Percentiles rank a stretch among this genome's conserved stretches.
phyloP scores from a whole-genome alignment of 2,888 invertebrate species.

The Stenodera caucasica region DNA sequence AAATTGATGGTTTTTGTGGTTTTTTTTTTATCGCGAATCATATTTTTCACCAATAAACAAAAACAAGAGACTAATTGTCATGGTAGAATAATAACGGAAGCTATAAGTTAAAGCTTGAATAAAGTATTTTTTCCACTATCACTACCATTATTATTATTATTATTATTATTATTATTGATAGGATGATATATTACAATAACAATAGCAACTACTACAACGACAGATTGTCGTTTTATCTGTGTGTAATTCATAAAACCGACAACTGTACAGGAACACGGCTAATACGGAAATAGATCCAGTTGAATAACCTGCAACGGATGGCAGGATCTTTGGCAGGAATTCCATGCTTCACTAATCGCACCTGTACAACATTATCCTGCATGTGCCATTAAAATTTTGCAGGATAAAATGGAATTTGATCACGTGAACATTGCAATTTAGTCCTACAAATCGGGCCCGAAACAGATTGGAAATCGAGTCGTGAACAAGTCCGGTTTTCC shows the following conservation, averaged over 20 bases:
- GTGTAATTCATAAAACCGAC: slow-evolving; percentile 17
- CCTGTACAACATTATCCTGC: slow-evolving; percentile 11
- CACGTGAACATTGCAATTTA: no score
- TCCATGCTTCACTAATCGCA: slow-evolving; percentile 7
- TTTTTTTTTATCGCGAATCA: background rate
- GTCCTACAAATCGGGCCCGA: no score
- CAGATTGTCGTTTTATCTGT: slow-evolving; percentile 4
- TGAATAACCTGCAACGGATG: slow-evolving; percentile 20
- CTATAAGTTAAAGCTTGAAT: background rate
- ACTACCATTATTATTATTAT: background rate
- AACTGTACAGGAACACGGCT: slow-evolving; percentile 7
- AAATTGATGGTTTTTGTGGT: no score
- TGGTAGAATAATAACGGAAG: background rate
- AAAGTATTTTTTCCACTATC: background rate
- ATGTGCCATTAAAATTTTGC: background rate
- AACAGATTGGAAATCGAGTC: no score
- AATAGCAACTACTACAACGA: background rate
- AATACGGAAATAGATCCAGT: slow-evolving; percentile 25
- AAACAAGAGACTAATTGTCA: background rate
- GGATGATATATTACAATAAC: background rate
- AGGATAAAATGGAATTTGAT: background rate
- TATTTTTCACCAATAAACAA: background rate
- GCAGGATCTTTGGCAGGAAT: background rate
- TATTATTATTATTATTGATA: background rate
- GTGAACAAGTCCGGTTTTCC: no score